These are phyloP conservation scores for Steinernema khuongi DNA, from an alignment of 1,140 invertebrate genomes.

Conservation along the genomic window DNA sequence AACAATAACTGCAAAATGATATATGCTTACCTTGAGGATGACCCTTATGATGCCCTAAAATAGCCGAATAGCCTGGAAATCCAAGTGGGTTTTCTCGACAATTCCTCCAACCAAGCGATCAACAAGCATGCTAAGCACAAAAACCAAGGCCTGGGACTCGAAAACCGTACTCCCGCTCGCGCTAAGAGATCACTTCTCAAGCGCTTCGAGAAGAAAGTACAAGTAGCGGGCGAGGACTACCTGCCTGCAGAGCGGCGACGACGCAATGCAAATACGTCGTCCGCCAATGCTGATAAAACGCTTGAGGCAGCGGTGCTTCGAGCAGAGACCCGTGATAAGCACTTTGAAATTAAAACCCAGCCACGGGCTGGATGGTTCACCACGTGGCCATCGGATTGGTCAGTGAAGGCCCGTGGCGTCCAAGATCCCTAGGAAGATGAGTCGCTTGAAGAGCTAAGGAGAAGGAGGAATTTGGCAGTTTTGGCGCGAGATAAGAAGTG, in stretches of 20 bases:
- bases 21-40: too few species aligned
- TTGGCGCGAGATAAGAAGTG: too few species aligned
- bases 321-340: not conserved
- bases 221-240: not conserved
- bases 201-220: not conserved
- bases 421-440: too few species aligned
- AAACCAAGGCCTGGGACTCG: not conserved
- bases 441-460: too few species aligned
- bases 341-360: slow-evolving; percentile 6
- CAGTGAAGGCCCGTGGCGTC: too few species aligned
- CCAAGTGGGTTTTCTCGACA: too few species aligned
- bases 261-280: slow-evolving; percentile 1
- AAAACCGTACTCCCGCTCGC: not conserved
- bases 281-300: slow-evolving; percentile 9
- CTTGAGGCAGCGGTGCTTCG: not conserved
- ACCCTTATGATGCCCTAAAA: too few species aligned
- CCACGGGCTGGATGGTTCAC: not conserved
- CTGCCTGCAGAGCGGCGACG: not conserved
- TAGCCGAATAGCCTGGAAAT: too few species aligned
- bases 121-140: not conserved
- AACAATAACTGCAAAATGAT: too few species aligned
- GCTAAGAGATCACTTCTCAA: not conserved
- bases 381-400: too few species aligned
- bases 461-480: too few species aligned
- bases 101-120: too few species aligned